phyloP scores from a whole-genome alignment of 2,888 invertebrate species.

The Apeira syringaria region DNA sequence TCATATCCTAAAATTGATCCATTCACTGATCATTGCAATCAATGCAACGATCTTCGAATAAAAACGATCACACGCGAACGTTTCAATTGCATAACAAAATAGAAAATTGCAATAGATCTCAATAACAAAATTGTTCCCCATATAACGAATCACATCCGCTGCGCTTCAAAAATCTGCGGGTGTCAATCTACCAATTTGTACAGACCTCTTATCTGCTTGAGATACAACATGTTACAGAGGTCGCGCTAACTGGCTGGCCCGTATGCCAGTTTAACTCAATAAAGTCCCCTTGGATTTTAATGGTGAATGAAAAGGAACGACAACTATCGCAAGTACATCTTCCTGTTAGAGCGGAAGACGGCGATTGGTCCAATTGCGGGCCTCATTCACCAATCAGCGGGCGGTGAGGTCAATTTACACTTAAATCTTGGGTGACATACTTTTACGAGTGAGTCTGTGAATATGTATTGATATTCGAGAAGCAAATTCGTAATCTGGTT shows the following conservation, averaged over 20 bases:
- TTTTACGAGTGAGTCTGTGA: slow-evolving; percentile 9
- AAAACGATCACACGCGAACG: slow-evolving; percentile 24
- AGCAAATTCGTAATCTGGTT: no score
- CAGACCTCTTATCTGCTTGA: slow-evolving; percentile 33
- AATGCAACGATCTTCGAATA: slow-evolving; percentile 19
- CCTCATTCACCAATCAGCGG: slow-evolving; percentile 77
- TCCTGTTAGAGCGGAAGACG: slow-evolving; percentile 80
- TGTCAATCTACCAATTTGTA: slow-evolving; percentile 48
- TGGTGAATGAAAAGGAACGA: slow-evolving; percentile 77
- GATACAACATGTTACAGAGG: slow-evolving; percentile 37
- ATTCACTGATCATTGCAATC: slow-evolving; percentile 3
- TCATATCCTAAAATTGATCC: neutral
- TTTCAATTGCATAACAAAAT: slow-evolving; percentile 51
- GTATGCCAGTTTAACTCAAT: slow-evolving; percentile 80
- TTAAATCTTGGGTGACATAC: slow-evolving; percentile 40
- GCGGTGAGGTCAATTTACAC: slow-evolving; percentile 44
- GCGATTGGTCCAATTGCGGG: slow-evolving; percentile 78
- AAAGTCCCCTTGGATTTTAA: slow-evolving; percentile 78
- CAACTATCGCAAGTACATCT: slow-evolving; percentile 65
- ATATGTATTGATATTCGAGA: no score
- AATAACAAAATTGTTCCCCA: slow-evolving; percentile 71
- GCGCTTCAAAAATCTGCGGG: slow-evolving; percentile 67
- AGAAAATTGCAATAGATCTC: slow-evolving; percentile 59
- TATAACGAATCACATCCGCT: slow-evolving; percentile 68
- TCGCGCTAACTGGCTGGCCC: slow-evolving; percentile 58